These are phyloP conservation scores for Naja naja DNA, from an alignment of 2,113 vertebrate species.

Conservation along the genomic window DNA sequence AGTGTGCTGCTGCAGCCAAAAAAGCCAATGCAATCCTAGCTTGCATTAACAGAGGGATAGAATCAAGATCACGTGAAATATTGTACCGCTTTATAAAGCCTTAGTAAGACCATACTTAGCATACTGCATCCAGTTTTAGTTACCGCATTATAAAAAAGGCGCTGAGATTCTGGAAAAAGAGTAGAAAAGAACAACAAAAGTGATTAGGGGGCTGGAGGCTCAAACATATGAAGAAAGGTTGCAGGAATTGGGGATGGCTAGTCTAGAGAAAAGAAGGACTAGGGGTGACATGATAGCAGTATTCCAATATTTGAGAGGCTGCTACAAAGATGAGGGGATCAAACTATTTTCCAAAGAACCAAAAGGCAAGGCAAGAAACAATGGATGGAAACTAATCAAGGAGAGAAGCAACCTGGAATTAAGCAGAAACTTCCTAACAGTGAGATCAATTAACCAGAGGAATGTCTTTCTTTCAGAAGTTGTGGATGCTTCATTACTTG, in stretches of 20 bases:
- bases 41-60: no score
- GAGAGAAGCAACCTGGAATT: not conserved
- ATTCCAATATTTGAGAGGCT: not conserved
- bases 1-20: no score
- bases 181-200: not conserved
- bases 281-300: not conserved
- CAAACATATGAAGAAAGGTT: no score
- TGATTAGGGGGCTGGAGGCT: no score
- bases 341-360: not conserved
- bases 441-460: not conserved
- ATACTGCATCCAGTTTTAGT: not conserved
- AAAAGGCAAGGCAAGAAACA: not conserved
- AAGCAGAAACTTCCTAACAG: not conserved
- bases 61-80: not conserved
- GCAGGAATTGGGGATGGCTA: no score
- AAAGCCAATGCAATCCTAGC: no score
- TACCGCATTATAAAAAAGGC: not conserved
- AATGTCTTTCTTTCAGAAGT: not conserved
- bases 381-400: not conserved
- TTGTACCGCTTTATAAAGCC: not conserved
- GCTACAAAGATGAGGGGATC: not conserved
- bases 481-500: not conserved
- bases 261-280: no score
- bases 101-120: not conserved
- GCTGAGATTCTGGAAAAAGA: not conserved